phyloP scores from a whole-genome alignment of 2,888 invertebrate species.

The Apocheima hispidaria region DNA sequence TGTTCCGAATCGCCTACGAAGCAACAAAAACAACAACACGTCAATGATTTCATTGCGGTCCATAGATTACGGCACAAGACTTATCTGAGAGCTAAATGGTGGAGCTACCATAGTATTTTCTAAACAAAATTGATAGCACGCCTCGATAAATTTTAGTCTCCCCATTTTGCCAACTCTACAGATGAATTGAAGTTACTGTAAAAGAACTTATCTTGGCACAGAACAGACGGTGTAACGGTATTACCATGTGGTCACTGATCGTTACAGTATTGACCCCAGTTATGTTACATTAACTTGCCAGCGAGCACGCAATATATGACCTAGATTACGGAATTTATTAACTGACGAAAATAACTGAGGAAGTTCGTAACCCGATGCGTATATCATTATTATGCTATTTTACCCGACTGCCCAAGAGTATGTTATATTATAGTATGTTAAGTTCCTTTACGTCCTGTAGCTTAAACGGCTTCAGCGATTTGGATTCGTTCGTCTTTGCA shows the following conservation, averaged over 20 bases:
- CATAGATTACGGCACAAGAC: conserved; percentile 25
- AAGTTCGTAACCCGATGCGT: too few species aligned
- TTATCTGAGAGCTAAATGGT: not conserved
- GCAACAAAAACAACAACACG: conserved; percentile 26
- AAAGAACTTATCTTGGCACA: conserved; percentile 4
- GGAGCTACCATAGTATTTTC: not conserved
- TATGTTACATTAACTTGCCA: conserved; percentile 38
- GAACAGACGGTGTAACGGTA: conserved; percentile 38
- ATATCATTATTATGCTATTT: too few species aligned
- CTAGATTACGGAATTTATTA: conserved; percentile 20
- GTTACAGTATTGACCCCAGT: conserved; percentile 43
- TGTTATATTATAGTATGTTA: too few species aligned
- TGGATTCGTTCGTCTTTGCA: too few species aligned
- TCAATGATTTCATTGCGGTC: conserved; percentile 35
- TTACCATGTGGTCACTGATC: conserved; percentile 41
- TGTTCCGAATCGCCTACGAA: conserved; percentile 5
- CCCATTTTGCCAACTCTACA: not conserved
- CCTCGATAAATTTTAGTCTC: not conserved
- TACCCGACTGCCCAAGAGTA: not conserved
- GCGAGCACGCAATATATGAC: conserved; percentile 38
- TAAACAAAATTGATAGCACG: not conserved
- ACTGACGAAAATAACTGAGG: not conserved
- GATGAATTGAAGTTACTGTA: not conserved
- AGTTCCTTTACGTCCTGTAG: too few species aligned
- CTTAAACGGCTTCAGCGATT: too few species aligned